Base-by-base conservation (phyloP, 2,888 invertebrate species). In the Oegoconia quadripuncta region DNA sequence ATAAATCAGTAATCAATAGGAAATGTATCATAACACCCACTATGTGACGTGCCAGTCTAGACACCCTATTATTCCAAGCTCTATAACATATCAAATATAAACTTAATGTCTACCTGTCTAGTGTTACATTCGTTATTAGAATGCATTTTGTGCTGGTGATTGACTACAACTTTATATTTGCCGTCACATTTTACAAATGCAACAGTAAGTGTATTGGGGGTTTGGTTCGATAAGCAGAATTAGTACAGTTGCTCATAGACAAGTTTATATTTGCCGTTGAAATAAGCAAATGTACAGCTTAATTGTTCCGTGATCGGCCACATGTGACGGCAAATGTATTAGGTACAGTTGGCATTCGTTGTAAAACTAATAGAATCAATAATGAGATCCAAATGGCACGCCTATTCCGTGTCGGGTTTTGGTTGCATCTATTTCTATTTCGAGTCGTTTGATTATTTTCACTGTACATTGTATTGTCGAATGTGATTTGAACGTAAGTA, bases 301-400 rank as follows among this genome's bases (percentile, higher is more conserved):
- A 11, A 17, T 2, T 18, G 16, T 17, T 30, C 2, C 18, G 11
- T 1, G 13, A 12, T 13, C 7, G 1, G 13, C 9, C 8, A n/a
- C 1, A 22, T 20, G 7, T 20, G n/a, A 22, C 32, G 12, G 34
- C 26, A 34, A 34, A 34, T 34, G 34, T 12, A 12, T 7, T 16
- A 26, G 20, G 32, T 17, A 5, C 11, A 13, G 17, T 3, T 17
- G 32, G 16, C 18, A n/a, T 32, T 44, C 40, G 41, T 34, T 45
- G 56, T 63, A 56, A 58, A 58, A 61, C 55, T 59, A 64, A 64
- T 67, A 61, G 68, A 68, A 69, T 69, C 32, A 34, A 41, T 50
- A 64, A 69, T 66, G 59, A 57, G 52, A 30, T 45, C 39, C 46
- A 50, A 48, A 46, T 46, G 34, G 43, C 23, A 27, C 27, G 39